Percentiles rank a stretch among this genome's conserved stretches.
Evolutionary conservation across 2,797 vertebrate species (phyloP).

Genomic region (Oryzias dopingdopingensis): DNA sequence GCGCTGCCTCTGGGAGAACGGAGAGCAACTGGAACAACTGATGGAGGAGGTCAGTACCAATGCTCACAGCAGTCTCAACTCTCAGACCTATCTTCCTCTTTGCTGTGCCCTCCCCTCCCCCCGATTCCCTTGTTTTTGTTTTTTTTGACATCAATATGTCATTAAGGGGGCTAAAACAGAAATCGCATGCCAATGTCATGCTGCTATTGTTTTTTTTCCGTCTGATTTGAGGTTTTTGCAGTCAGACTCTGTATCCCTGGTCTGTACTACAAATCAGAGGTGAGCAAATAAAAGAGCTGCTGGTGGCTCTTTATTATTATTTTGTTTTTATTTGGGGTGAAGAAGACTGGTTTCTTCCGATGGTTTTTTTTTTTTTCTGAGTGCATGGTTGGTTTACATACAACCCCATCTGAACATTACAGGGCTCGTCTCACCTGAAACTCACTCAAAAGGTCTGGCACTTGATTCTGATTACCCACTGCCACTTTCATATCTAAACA

Average conservation of each 20-base stretch:
- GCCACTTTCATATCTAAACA: constrained; percentile 81
- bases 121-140: constrained; percentile 46
- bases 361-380: constrained; percentile 50
- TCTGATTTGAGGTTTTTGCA: constrained; percentile 77
- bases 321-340: constrained; percentile 15
- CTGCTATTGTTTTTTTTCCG: constrained; percentile 63
- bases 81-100: constrained; percentile 22
- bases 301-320: constrained; percentile 60
- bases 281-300: constrained; percentile 68
- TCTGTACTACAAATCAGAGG: constrained; percentile 76
- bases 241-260: constrained; percentile 74
- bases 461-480: constrained; percentile 75
- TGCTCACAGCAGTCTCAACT: constrained; percentile 16
- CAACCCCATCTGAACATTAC: constrained; percentile 57
- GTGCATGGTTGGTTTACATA: constrained; percentile 66
- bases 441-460: constrained; percentile 54
- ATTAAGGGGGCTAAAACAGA: constrained; percentile 59
- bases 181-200: constrained; percentile 66
- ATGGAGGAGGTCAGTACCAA: constrained; percentile 97
- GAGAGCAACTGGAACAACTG: constrained; percentile 91
- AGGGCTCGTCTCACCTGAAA: constrained; percentile 63
- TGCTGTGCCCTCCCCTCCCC: constrained; percentile 31
- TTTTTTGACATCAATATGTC: constrained; percentile 68
- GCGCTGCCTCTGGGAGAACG: constrained; percentile 96
- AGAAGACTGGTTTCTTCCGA: constrained; percentile 28